Base-by-base conservation (phyloP, 2,113 vertebrate species). In the Pollachius pollachius region DNA sequence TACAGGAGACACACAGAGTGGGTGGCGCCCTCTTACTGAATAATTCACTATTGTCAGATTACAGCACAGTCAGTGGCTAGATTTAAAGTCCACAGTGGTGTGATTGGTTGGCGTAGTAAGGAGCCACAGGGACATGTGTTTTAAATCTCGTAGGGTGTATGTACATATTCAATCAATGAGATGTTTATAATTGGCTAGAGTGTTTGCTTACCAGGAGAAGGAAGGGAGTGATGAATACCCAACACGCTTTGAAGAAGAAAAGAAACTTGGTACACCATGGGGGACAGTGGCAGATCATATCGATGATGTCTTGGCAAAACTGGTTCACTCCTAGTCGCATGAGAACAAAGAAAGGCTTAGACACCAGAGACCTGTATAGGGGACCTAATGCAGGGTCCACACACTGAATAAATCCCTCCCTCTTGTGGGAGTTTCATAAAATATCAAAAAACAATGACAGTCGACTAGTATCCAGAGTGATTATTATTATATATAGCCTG, bases 191-290 rank as follows among this genome's bases (percentile, higher is more conserved):
- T 48, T 13, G 41, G 41, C 41, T 7, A 48, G 41, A 48, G 41
- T 4, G 23, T 63, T 72, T 11, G 81, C 91, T 87, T 73, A 93
- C 93, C 88, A 91, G 78, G 62, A 94, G 84, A 58, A 94, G 89
- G 75, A 91, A 89, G 0, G 93, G 92, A 7, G 93, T 94, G 71
- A 72, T 86, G 84, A 94, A 86, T 19, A 90, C 88, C 93, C 93
- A 94, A 84, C 93, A 94, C 21, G 89, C 92, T 80, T 94, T 93
- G 86, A 93, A 94, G 84, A 92, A 94, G 37, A 90, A 63, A 70
- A 94, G 82, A 69, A 92, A 61, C 82, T 92, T 93, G 62, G 71
- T 79, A 82, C 92, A 93, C 93, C 93, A 94, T 3, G 90, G 83
- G 11, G 93, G 93, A 4, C 92, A 94, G 52, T 74, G 82, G 72